These are phyloP conservation scores for Epicauta chinensis DNA, from an alignment of 1,140 invertebrate species.

Conservation along the genomic window DNA sequence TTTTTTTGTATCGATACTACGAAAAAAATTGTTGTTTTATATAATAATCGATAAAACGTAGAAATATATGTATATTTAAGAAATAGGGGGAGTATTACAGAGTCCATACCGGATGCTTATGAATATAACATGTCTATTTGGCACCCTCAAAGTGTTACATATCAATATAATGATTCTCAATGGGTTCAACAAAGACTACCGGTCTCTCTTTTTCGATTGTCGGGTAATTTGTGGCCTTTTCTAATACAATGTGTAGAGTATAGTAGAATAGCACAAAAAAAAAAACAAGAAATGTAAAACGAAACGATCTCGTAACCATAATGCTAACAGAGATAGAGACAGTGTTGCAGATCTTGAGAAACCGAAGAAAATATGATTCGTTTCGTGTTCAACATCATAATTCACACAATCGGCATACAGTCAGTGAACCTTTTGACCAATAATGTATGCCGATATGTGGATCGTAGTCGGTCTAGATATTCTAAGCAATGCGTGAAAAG, in stretches of 20 bases:
- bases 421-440: slow-evolving; percentile 39
- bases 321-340: slow-evolving; percentile 11
- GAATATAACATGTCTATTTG: slow-evolving; percentile 44
- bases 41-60: too few species aligned
- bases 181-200: slow-evolving; percentile 28
- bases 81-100: neutral
- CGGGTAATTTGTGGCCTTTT: slow-evolving; percentile 30
- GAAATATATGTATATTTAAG: too few species aligned
- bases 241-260: slow-evolving; percentile 18
- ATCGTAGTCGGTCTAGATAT: neutral
- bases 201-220: slow-evolving; percentile 9
- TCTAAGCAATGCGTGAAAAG: neutral
- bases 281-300: too few species aligned
- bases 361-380: slow-evolving; percentile 41
- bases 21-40: too few species aligned
- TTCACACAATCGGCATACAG: slow-evolving; percentile 40
- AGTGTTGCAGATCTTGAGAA: slow-evolving; percentile 30
- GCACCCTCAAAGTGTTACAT: slow-evolving; percentile 44
- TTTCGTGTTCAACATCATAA: slow-evolving; percentile 38
- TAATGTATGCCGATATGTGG: slow-evolving; percentile 36
- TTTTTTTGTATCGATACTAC: too few species aligned
- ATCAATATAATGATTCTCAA: slow-evolving; percentile 41
- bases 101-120: slow-evolving; percentile 31
- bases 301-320: too few species aligned
- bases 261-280: too few species aligned